Evolutionary conservation across 2,888 invertebrate genomes (phyloP).

Genomic region (Cantharis rufa): DNA sequence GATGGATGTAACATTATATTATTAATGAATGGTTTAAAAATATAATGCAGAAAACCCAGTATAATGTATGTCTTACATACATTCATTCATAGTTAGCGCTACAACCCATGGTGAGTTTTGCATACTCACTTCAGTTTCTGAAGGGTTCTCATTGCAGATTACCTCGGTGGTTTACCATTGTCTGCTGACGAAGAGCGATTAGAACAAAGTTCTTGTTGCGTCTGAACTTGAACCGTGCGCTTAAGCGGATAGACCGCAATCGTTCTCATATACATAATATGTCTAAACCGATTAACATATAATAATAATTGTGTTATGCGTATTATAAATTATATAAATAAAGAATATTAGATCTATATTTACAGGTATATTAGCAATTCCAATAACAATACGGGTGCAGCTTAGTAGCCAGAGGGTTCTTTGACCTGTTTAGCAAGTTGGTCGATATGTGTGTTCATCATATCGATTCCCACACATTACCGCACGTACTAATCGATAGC

Average conservation of each 20-base stretch:
- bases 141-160: too few relatives aligned
- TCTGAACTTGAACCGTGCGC: too few relatives aligned
- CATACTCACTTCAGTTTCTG: too few relatives aligned
- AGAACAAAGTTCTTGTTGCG: too few relatives aligned
- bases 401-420: slow-evolving; percentile 44
- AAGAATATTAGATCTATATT: neutral
- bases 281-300: neutral
- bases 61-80: too few relatives aligned
- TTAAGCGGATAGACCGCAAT: too few relatives aligned
- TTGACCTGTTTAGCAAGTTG: slow-evolving; percentile 49
- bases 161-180: too few relatives aligned
- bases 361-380: slow-evolving; percentile 39
- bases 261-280: too few relatives aligned
- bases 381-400: slow-evolving; percentile 39
- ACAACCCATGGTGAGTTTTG: too few relatives aligned
- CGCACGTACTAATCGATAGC: slow-evolving; percentile 42
- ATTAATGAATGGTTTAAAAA: neutral
- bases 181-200: too few relatives aligned
- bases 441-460: slow-evolving; percentile 43
- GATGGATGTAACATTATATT: neutral
- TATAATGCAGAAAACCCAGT: neutral
- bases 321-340: neutral
- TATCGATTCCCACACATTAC: slow-evolving; percentile 46
- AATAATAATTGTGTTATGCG: neutral
- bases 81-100: too few relatives aligned